Conservation (phyloP, 2,888 invertebrate genomes). For the Sympetrum striolatum region DNA sequence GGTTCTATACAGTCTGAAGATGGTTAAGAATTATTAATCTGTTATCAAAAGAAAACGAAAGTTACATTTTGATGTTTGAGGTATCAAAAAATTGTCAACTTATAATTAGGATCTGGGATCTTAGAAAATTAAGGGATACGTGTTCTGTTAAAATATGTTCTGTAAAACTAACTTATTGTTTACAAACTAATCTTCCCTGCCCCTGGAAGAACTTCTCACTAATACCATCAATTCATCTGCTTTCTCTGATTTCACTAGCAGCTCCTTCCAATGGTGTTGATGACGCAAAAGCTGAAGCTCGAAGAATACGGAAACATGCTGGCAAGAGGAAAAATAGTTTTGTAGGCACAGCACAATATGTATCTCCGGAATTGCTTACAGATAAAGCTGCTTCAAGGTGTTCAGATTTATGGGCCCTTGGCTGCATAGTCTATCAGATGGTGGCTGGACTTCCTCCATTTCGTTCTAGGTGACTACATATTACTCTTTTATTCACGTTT, state of each 20-base stretch:
- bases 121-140: too few relatives aligned
- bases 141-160: too few relatives aligned
- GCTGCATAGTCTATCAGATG: slow-evolving; percentile 97
- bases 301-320: background rate
- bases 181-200: background rate
- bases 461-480: slow-evolving; percentile 66
- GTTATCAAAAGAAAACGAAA: too few relatives aligned
- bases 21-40: too few relatives aligned
- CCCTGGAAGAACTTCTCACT: too few relatives aligned
- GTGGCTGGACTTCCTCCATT: slow-evolving; percentile 92
- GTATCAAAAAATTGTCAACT: too few relatives aligned
- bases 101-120: too few relatives aligned
- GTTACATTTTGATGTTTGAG: too few relatives aligned
- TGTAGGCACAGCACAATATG: slow-evolving; percentile 98
- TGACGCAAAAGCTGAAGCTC: background rate
- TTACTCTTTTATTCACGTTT: background rate
- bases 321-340: slow-evolving; percentile 78
- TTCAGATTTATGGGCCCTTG: slow-evolving; percentile 96
- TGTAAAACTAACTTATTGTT: background rate
- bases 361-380: slow-evolving; percentile 94
- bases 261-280: slow-evolving; percentile 8
- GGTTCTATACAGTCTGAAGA: too few relatives aligned
- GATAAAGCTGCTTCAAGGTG: slow-evolving; percentile 75
- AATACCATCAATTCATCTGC: background rate
- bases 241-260: background rate